Base-by-base conservation (phyloP, 2,797 vertebrate species). In the Melanotaenia nigrans region DNA sequence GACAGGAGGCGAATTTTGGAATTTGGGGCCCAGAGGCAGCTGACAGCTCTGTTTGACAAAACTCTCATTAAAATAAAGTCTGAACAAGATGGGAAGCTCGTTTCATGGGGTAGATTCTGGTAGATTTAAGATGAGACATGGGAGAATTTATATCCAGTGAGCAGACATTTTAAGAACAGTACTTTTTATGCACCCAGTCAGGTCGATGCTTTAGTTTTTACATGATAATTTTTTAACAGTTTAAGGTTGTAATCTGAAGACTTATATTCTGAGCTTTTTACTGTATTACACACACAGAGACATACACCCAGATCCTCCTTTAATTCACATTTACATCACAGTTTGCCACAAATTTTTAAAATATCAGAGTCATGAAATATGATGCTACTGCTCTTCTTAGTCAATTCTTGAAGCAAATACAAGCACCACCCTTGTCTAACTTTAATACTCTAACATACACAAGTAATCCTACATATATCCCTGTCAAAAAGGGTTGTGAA, bases 1-100 rank as follows among this genome's bases (percentile, higher is more conserved):
- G 54, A 69, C 66, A 63, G 47, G 73, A 62, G 69, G 75, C 76
- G 67, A 76, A 71, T 57, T 32, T 25, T 35, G 68, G 79, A 24
- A 60, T 80, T 65, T 33, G 56, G 62, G 67, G 71, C 70, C 69
- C 61, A 14, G 28, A 13, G 25, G 58, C 38, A 11, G 71, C 30
- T 24, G 47, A 67, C 53, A 38, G 38, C 28, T 24, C 32, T 47
- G 63, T 63, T 40, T 68, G 61, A 70, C n/a, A 22, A 7, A n/a
- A 49, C 2, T 5, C 47, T 49, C n/a, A 49, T 49, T 49, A 54
- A 25, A 54, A 25, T n/a, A 20, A 14, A 24, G 32, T 66, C 64
- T 35, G 51, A 59, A 42, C 14, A 42, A n/a, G 12, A 36, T 22
- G 25, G 30, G 45, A 79, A 61, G 51, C 25, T 33, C 35, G 24